A percentile compares a stretch with the other conserved stretches of the same genome.
phyloP scores from a whole-genome alignment of 2,113 vertebrate genomes.

The Stigmatopora argus region DNA sequence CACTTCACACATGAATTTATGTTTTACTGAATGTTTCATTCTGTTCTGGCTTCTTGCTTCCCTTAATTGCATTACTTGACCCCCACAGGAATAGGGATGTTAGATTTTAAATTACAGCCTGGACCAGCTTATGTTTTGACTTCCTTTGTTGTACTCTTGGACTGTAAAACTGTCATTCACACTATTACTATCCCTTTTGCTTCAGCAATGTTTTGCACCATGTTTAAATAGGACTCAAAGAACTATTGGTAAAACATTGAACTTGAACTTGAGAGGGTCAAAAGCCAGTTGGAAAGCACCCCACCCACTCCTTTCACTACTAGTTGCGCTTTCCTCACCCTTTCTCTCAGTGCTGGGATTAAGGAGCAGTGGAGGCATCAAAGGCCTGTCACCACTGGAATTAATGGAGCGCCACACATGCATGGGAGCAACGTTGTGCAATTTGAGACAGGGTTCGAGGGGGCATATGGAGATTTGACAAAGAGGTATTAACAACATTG shows the following conservation, averaged over 20 bases:
- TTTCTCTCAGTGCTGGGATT: conserved; percentile 48
- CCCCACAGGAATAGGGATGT: not conserved
- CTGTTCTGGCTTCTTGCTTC: not conserved
- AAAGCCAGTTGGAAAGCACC: conserved; percentile 4
- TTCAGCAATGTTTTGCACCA: not conserved
- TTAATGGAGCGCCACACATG: conserved; percentile 64
- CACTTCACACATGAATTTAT: not conserved
- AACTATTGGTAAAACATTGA: conserved; percentile 23
- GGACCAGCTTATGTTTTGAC: not conserved
- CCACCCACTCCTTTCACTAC: not conserved
- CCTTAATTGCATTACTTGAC: not conserved
- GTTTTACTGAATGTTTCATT: not conserved
- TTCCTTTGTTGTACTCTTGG: not conserved
- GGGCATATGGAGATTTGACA: conserved; percentile 56
- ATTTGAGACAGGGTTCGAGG: conserved; percentile 47
- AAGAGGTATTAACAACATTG: conserved; percentile 51
- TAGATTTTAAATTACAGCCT: not conserved
- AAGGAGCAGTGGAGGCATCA: conserved; percentile 54
- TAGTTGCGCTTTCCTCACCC: not conserved
- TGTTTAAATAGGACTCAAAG: conserved; percentile 4
- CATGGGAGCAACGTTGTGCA: conserved; percentile 52
- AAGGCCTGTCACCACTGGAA: conserved; percentile 64
- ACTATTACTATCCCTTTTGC: not conserved
- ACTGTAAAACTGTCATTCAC: not conserved
- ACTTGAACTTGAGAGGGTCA: conserved; percentile 29